Percentiles rank a stretch among this genome's conserved stretches.
phyloP scores from a whole-genome alignment of 2,113 vertebrate species.

The Uropsilus gracilis region DNA sequence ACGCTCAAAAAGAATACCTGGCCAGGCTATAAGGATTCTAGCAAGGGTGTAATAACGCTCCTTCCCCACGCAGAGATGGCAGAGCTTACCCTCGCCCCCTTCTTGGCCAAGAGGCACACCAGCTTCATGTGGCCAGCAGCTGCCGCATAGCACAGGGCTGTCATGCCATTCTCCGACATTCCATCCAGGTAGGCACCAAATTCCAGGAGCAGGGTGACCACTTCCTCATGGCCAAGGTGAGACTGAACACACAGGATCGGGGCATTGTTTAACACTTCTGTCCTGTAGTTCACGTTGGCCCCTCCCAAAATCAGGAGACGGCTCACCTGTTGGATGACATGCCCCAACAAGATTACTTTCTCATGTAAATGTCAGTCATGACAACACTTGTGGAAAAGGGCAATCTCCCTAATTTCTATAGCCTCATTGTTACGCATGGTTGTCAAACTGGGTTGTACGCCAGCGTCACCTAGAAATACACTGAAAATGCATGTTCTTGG shows the following conservation, averaged over 20 bases:
- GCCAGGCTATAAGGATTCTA: neutral
- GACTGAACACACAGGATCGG: constrained; percentile 96
- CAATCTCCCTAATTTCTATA: neutral
- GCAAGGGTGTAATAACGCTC: neutral
- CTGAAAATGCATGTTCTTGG: neutral
- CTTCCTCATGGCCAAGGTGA: constrained; percentile 96
- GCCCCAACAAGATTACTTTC: constrained; percentile 49
- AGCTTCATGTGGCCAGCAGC: constrained; percentile 94
- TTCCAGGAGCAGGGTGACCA: constrained; percentile 93
- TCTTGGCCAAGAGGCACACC: constrained; percentile 92
- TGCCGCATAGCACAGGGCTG: constrained; percentile 92
- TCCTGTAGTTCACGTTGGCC: constrained; percentile 97
- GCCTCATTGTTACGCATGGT: neutral
- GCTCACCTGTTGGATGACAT: constrained; percentile 90
- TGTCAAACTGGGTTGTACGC: neutral
- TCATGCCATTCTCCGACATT: constrained; percentile 94
- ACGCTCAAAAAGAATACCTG: neutral
- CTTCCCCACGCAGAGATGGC: neutral
- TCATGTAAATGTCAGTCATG: neutral
- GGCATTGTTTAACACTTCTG: constrained; percentile 96
- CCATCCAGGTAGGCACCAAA: constrained; percentile 93
- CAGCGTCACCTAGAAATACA: too few species aligned
- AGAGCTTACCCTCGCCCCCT: constrained; percentile 91
- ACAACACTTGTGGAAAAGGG: neutral
- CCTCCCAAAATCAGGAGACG: constrained; percentile 96